phyloP scores from a whole-genome alignment of 2,888 invertebrate genomes.

The Mantis religiosa region DNA sequence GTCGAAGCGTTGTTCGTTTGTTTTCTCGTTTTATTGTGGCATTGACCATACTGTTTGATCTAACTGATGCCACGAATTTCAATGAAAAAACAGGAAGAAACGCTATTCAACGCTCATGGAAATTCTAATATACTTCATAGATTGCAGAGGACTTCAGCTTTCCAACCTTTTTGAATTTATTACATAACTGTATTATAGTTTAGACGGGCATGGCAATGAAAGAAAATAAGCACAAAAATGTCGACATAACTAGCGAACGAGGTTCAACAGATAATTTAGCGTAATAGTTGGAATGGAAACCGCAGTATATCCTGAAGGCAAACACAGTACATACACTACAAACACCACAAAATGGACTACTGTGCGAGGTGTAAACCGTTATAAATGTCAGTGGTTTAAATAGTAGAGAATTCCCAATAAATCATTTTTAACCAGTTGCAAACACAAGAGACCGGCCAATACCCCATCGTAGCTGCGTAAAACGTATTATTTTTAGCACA shows the following conservation, averaged over 20 bases:
- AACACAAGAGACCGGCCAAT: background rate
- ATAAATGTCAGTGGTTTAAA: background rate
- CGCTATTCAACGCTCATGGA: no score
- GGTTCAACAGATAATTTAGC: background rate
- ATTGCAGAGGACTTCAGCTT: no score
- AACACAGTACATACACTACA: background rate
- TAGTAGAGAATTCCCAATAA: background rate
- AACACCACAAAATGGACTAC: background rate
- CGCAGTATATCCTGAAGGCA: background rate
- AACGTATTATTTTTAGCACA: no score
- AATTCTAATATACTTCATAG: no score
- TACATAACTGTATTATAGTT: no score
- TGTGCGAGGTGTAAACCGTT: background rate
- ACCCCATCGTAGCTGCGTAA: no score
- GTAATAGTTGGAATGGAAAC: background rate
- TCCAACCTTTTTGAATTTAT: no score
- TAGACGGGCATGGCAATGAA: background rate
- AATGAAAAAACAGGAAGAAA: no score
- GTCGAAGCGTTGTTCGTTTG: no score
- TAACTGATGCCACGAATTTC: no score
- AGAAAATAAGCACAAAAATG: background rate
- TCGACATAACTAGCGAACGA: background rate
- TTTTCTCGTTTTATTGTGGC: no score
- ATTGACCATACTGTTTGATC: no score
- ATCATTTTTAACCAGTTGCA: background rate